Base-by-base conservation (phyloP, 2,888 invertebrate genomes). In the Limnephilus marmoratus region DNA sequence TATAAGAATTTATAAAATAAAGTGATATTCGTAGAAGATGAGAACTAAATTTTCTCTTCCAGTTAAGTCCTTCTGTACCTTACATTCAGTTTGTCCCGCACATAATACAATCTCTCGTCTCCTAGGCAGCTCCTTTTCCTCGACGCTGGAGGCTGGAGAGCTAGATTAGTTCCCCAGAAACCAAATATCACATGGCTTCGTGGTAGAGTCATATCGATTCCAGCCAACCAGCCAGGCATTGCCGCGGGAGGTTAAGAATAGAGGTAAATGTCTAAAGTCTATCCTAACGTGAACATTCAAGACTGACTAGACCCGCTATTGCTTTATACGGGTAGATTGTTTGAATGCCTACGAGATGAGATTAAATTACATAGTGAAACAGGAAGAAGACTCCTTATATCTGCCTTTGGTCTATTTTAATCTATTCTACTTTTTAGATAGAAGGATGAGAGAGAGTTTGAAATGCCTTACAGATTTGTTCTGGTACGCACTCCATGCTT, bases 131-230 rank as follows among this genome's bases (percentile, higher is more conserved):
- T 68, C 18, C n/a, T 68, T 68, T 18, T n/a, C 18, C 24, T 68
- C 68, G 24, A 24, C 68, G 24, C n/a, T 68, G 68, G 24, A 68
- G 68, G 68, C 68, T 68, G 24, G 24, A 24, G 24, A 7, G 34
- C 37, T 83, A 83, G 83, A 83, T 83, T 83, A 83, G 83, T 83
- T 83, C 83, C 18, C 15, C 34, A 37, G 83, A 37, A 83, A 83
- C 83, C 37, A 37, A 83, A 83, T 83, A 83, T 83, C 83, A 18
- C 37, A 83, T 83, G 0, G 68, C 24, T n/a, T 68, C 37, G 34
- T 34, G 34, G 83, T n/a, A 83, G 29, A n/a, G 83, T 83, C 18
- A 83, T 83, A 83, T 83, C 37, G 37, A 83, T 83, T 83, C 24
- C 83, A 68, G 68, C 68, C 68, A 68, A n/a, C 68, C 68, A 68